These are phyloP conservation scores for Crocuta crocuta DNA, from an alignment of 2,113 vertebrate genomes.

Conservation along the genomic window DNA sequence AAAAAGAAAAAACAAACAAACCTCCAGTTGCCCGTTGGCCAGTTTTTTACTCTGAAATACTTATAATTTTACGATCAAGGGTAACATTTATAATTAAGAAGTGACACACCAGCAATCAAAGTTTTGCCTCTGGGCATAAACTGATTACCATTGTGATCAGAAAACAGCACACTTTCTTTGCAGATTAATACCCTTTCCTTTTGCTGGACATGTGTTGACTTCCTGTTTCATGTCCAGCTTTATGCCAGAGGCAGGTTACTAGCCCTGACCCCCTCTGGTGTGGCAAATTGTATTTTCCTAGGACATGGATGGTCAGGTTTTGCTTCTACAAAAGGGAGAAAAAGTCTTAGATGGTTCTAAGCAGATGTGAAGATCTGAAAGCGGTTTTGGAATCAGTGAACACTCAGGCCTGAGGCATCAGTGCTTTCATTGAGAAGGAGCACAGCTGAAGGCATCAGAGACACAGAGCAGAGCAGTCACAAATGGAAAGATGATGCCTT, in stretches of 20 bases:
- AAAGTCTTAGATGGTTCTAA: slow-evolving; percentile 43
- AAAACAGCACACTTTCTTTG: not conserved
- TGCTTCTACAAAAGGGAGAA: not conserved
- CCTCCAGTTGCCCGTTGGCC: not conserved
- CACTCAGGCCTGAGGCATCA: slow-evolving; percentile 44
- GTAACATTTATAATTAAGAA: slow-evolving; percentile 50
- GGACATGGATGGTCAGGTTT: not conserved
- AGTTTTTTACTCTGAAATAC: slow-evolving; percentile 22
- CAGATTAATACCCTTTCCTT: not conserved
- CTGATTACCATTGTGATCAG: not conserved
- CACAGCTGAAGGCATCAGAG: slow-evolving; percentile 63
- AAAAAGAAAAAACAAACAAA: not conserved
- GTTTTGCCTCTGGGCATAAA: not conserved
- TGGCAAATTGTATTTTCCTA: slow-evolving; percentile 51
- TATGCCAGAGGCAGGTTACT: not conserved
- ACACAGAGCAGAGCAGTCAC: slow-evolving; percentile 38
- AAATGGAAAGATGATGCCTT: slow-evolving; percentile 73
- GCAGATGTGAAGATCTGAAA: slow-evolving; percentile 59
- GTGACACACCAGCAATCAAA: not conserved
- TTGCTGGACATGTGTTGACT: not conserved
- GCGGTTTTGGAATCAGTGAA: slow-evolving; percentile 47
- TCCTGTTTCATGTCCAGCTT: not conserved
- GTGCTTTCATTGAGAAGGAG: not conserved
- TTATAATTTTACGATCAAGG: slow-evolving; percentile 43
- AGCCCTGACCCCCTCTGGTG: not conserved